Conservation (phyloP, 2,113 vertebrate genomes). For the Tyto alba region DNA sequence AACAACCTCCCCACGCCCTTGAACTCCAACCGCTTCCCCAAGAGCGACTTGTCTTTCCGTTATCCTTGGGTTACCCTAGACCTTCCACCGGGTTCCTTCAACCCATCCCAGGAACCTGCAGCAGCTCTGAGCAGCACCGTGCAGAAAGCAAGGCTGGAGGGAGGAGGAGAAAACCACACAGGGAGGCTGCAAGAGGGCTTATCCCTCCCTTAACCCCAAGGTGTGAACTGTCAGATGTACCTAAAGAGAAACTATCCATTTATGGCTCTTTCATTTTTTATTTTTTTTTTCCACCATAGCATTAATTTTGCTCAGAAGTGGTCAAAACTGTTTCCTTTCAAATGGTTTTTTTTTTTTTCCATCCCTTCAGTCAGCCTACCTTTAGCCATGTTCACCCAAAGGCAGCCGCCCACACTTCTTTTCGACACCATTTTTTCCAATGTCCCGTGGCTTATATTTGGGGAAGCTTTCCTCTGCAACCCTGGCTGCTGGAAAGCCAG, state of each 20-base stretch:
- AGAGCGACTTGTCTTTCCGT: neutral
- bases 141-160: too few species aligned
- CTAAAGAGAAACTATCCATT: neutral
- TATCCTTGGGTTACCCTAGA: neutral
- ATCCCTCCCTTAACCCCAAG: neutral
- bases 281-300: neutral
- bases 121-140: neutral
- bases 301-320: neutral
- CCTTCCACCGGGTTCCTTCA: rapidly evolving
- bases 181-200: neutral
- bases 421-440: neutral
- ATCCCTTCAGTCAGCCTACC: neutral
- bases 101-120: neutral
- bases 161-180: neutral
- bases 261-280: neutral
- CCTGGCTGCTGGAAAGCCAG: neutral
- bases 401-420: neutral
- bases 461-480: neutral
- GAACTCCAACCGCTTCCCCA: neutral
- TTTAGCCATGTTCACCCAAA: neutral
- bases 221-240: neutral
- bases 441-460: neutral
- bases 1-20: too few species aligned
- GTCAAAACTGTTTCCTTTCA: neutral
- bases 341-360: too few species aligned